Percentiles rank a stretch among this genome's conserved stretches.
Evolutionary conservation across 2,113 vertebrate genomes (phyloP).

Genomic region (Osmerus eperlanus): DNA sequence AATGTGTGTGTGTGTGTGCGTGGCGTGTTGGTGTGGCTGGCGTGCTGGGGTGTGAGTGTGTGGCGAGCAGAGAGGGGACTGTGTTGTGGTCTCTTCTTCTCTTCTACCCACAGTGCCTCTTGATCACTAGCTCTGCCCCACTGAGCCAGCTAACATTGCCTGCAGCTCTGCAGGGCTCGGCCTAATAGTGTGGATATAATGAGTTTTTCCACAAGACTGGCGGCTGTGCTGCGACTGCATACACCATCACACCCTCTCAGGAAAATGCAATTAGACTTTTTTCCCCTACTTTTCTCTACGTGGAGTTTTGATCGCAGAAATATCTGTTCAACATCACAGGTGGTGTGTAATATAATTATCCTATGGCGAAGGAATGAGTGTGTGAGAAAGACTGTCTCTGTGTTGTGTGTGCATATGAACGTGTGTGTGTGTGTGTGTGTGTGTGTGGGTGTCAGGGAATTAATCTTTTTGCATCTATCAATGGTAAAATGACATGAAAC

Average conservation of each 20-base stretch:
- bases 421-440: conserved; percentile 5
- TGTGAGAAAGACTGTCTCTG: neutral
- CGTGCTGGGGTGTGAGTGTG: neutral
- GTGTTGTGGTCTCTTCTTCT: neutral
- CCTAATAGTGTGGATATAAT: conserved; percentile 57
- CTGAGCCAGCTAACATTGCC: conserved; percentile 28
- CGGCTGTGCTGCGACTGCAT: conserved; percentile 34
- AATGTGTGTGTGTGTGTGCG: neutral
- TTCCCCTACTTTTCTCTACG: neutral
- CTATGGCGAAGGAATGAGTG: neutral
- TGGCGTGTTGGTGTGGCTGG: neutral
- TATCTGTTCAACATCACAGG: neutral
- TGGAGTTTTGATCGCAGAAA: neutral
- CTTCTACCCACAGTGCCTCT: conserved; percentile 19
- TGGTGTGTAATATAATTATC: neutral
- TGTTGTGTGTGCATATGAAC: neutral
- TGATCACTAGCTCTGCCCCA: conserved; percentile 32
- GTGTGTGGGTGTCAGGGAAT: neutral
- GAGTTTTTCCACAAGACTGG: conserved; percentile 59
- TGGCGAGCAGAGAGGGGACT: neutral
- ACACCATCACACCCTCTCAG: conserved; percentile 36
- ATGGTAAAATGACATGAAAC: neutral
- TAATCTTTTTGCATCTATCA: neutral
- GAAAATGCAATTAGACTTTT: conserved; percentile 35
- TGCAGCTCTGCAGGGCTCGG: conserved; percentile 31